Base-by-base conservation (phyloP, 92 coral and sea anemone species). In the Virgularia gustaviana region DNA sequence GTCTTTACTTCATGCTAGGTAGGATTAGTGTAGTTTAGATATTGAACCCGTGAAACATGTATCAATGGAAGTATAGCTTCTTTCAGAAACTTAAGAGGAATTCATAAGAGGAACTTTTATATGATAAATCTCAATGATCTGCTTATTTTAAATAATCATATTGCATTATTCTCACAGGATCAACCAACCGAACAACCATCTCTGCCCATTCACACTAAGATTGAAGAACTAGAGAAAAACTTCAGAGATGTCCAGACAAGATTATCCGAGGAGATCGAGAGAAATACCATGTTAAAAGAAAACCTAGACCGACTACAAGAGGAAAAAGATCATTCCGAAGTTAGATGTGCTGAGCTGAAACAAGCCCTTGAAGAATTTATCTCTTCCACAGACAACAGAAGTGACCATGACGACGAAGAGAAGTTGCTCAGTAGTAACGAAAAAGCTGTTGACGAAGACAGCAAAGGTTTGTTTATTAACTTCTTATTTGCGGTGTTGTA, bases 351-450 rank as follows among this genome's bases (percentile, higher is more conserved):
- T 8, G 94, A 92, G 57, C 68, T 92, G 31, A 89, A 92, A 47
- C 87, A 85, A 79, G 98, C 98, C 31, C 57, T 92, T 22, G 98
- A 92, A 52, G 98, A 92, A 57, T 92, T 92, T 80, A 85, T 87
- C 3, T 84, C 85, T 75, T 72, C 96, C 27, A 92, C 98, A 12
- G 98, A 92, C 71, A 89, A 89, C 36, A 75, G 75, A 67, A 59
- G 59, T 9, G 30, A 4, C 30, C 81, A 80, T 39, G 77, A 82
- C 10, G 65, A 70, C 2, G 55, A 52, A 1, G 56, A 58, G 37
- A 59, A 73, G 34, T 18, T 18, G 16, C 23, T 51, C 6, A 76
- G 29, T 1, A 70, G 42, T 9, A 83, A 74, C n/a, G 63, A 31
- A 10, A 10, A 65, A 36, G 44, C 41, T 36, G 9, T 64, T 36